Conservation (phyloP, 2,888 invertebrate species). For the Epinotia brunnichana region DNA sequence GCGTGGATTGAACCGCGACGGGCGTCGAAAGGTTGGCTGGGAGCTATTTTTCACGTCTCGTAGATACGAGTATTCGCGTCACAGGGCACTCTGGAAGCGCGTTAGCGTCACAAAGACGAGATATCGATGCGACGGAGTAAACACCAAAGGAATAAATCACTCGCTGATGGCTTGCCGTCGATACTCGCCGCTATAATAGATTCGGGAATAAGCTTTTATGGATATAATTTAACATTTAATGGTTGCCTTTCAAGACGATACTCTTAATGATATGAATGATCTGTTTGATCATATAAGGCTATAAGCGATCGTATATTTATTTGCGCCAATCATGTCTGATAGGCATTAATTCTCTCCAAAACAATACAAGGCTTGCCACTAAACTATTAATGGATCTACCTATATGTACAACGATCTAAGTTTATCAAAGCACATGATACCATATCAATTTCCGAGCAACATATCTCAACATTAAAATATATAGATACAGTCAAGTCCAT, state of each 20-base stretch:
- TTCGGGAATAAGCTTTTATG: constrained; percentile 64
- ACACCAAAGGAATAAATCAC: constrained; percentile 74
- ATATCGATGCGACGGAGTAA: constrained; percentile 61
- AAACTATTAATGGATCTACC: too few relatives aligned
- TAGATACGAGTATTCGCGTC: constrained; percentile 63
- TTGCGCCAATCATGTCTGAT: background rate
- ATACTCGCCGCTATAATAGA: constrained; percentile 36
- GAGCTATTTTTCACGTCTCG: constrained; percentile 64
- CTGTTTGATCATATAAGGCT: background rate
- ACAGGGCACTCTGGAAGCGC: constrained; percentile 57
- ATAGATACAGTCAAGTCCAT: background rate
- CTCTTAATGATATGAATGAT: constrained; percentile 1
- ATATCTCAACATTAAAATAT: background rate
- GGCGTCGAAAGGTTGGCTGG: constrained; percentile 45
- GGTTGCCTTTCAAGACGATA: constrained; percentile 9
- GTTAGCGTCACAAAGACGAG: constrained; percentile 67
- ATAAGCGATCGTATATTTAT: background rate
- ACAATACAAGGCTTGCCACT: too few relatives aligned
- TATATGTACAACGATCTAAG: too few relatives aligned
- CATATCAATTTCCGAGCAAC: too few relatives aligned
- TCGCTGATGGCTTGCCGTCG: constrained; percentile 52
- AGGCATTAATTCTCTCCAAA: background rate
- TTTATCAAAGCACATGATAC: too few relatives aligned
- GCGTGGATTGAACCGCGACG: constrained; percentile 52
- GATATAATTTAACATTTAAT: constrained; percentile 59